Evolutionary conservation across 2,113 vertebrate genomes (phyloP), one percentile per base, ranked within the genome.

Genomic region (Thalassoma bifasciatum): DNA sequence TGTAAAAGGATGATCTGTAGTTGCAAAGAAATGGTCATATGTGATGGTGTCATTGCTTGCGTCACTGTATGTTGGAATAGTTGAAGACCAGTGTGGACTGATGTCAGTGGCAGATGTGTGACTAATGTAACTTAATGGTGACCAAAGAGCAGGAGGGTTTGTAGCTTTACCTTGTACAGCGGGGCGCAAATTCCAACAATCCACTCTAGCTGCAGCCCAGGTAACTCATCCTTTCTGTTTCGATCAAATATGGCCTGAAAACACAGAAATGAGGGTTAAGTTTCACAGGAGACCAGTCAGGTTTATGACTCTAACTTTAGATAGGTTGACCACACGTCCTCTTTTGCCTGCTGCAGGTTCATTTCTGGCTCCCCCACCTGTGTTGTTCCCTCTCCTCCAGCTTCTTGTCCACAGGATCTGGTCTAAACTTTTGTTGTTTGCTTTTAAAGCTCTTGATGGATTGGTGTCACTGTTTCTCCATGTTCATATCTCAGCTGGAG

Each of bases 231-330:
- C 88, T 99, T 99, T 87, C 98, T 95, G 92, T 99, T 99, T 74
- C 97, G 96, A 92, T 99, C 98, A 93, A 99, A 99, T 92, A 99
- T 99, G 64, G 98, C 98, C 98, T 99, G 87, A 79, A 30, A 93
- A 93, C 36, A 73, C 64, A 84, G 50, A 82, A 72, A 86, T 77
- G 51, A 61, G 50, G 74, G 23, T 47, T 17, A 30, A 30, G 49
- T 80, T 53, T 38, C 50, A 2, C 46, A 22, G 24, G 5, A 59
- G 46, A 71, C 52, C 42, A n/a, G n/a, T n/a, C n/a, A n/a, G n/a
- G n/a, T n/a, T n/a, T n/a, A n/a, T n/a, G n/a, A n/a, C n/a, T n/a
- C n/a, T n/a, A n/a, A n/a, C n/a, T n/a, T n/a, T n/a, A n/a, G n/a
- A n/a, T n/a, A n/a, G n/a, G n/a, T n/a, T n/a, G n/a, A n/a, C n/a